Percentiles rank a stretch among this genome's conserved stretches.
These are phyloP conservation scores for Pagrus major DNA, from an alignment of 2,113 vertebrate species.

Conservation along the genomic window DNA sequence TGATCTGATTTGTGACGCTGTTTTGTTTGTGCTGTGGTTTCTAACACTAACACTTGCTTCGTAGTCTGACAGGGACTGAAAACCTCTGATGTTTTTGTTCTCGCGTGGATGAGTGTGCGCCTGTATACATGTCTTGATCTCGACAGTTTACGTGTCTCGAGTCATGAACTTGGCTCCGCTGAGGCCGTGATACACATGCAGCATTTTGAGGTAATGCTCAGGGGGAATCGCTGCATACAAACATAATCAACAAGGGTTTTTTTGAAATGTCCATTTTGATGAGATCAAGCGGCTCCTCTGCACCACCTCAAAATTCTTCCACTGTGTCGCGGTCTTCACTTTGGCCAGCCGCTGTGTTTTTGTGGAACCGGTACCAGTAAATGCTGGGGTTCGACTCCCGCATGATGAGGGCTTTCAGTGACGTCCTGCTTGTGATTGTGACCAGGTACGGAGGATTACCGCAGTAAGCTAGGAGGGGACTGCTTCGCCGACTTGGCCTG, in stretches of 20 bases:
- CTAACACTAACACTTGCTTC: slow-evolving; percentile 56
- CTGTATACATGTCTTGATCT: slow-evolving; percentile 6
- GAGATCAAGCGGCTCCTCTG: slow-evolving; percentile 13
- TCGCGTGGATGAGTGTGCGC: slow-evolving; percentile 38
- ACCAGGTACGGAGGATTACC: slow-evolving; percentile 97
- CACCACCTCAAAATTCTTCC: slow-evolving; percentile 17
- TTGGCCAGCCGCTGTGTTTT: background rate
- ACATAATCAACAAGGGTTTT: slow-evolving; percentile 21
- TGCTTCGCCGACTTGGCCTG: slow-evolving; percentile 98
- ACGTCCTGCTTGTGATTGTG: slow-evolving; percentile 52
- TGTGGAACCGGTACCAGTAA: slow-evolving; percentile 24
- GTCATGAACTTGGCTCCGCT: slow-evolving; percentile 20
- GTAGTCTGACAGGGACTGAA: slow-evolving; percentile 56
- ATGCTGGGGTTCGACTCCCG: slow-evolving; percentile 27
- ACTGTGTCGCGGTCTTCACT: slow-evolving; percentile 12
- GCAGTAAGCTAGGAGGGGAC: slow-evolving; percentile 96
- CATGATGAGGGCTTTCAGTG: slow-evolving; percentile 6
- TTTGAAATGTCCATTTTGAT: background rate
- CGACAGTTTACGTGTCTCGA: slow-evolving; percentile 22
- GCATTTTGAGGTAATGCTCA: slow-evolving; percentile 48
- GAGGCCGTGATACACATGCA: slow-evolving; percentile 24
- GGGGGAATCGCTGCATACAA: slow-evolving; percentile 29
- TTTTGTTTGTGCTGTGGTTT: slow-evolving; percentile 45
- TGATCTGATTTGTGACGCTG: slow-evolving; percentile 44
- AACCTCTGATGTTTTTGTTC: slow-evolving; percentile 32